These are phyloP conservation scores for Canis aureus DNA, from an alignment of 2,113 vertebrate genomes.

Conservation along the genomic window DNA sequence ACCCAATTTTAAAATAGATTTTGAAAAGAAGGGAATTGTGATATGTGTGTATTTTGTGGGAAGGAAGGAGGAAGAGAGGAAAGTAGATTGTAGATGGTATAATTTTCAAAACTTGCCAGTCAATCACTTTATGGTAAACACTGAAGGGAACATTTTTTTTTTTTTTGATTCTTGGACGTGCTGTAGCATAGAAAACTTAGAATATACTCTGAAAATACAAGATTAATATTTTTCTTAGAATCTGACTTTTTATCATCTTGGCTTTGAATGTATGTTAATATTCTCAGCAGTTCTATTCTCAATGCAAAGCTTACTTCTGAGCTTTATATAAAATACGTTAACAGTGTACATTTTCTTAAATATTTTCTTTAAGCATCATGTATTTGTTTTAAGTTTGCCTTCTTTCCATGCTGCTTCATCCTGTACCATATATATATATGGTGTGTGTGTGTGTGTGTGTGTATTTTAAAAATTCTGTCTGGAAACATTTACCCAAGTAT, in stretches of 20 bases:
- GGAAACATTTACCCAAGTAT: slow-evolving; percentile 65
- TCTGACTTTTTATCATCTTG: not conserved
- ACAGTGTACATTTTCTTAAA: slow-evolving; percentile 11
- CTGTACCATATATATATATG: not conserved
- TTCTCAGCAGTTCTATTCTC: not conserved
- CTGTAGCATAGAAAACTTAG: not conserved
- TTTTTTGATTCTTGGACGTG: not conserved
- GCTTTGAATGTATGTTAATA: not conserved
- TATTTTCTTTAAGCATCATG: not conserved
- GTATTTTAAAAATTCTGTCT: not conserved
- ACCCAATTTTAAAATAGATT: not conserved
- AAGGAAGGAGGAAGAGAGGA: not conserved
- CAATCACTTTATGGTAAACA: not conserved
- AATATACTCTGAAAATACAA: not conserved
- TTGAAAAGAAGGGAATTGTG: not conserved
- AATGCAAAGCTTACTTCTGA: not conserved
- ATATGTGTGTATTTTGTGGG: not conserved
- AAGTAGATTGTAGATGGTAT: not conserved
- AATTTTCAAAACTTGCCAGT: not conserved
- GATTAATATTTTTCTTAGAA: not conserved
- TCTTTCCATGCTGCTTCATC: not conserved
- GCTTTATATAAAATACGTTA: not conserved
- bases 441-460: not conserved
- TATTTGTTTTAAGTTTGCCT: slow-evolving; percentile 43
- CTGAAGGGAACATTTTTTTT: not conserved